Conservation (phyloP, 1,140 invertebrate genomes). For the Oscheius sp. region DNA sequence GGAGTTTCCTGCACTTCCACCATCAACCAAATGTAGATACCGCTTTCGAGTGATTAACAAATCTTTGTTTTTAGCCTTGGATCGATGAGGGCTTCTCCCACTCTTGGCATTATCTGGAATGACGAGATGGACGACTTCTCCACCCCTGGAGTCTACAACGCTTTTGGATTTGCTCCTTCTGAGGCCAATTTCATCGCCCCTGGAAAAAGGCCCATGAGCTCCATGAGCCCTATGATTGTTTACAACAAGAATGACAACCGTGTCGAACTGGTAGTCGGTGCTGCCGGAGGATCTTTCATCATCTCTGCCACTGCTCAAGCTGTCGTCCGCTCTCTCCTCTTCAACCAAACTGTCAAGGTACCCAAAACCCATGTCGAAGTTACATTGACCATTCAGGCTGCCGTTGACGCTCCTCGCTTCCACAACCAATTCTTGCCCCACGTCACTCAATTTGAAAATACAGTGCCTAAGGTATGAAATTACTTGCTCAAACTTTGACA, state of each 20-base stretch:
- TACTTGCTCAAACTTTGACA: conserved; percentile 19
- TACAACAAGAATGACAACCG: conserved; percentile 71
- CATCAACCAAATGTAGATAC: conserved; percentile 81
- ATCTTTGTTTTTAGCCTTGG: conserved; percentile 67
- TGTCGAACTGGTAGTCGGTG: conserved; percentile 75
- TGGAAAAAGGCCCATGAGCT: conserved; percentile 83
- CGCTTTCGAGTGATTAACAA: conserved; percentile 31
- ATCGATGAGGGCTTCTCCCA: conserved; percentile 71
- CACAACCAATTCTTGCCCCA: conserved; percentile 90
- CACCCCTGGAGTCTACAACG: conserved; percentile 66
- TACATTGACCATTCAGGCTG: conserved; percentile 63
- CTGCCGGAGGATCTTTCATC: conserved; percentile 85
- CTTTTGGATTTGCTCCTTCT: conserved; percentile 67
- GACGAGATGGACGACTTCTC: conserved; percentile 93
- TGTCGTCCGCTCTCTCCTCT: conserved; percentile 77
- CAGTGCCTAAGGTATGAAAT: conserved; percentile 68
- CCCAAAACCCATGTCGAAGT: not conserved
- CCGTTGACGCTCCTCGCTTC: conserved; percentile 80
- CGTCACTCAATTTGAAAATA: conserved; percentile 75
- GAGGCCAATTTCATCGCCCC: conserved; percentile 75
- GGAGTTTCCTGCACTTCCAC: conserved; percentile 87
- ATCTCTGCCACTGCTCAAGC: conserved; percentile 77
- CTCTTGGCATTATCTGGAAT: conserved; percentile 86
- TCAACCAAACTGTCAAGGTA: conserved; percentile 76
- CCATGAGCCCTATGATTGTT: conserved; percentile 83